phyloP scores from a whole-genome alignment of 2,797 vertebrate genomes.

The Pygocentrus nattereri region DNA sequence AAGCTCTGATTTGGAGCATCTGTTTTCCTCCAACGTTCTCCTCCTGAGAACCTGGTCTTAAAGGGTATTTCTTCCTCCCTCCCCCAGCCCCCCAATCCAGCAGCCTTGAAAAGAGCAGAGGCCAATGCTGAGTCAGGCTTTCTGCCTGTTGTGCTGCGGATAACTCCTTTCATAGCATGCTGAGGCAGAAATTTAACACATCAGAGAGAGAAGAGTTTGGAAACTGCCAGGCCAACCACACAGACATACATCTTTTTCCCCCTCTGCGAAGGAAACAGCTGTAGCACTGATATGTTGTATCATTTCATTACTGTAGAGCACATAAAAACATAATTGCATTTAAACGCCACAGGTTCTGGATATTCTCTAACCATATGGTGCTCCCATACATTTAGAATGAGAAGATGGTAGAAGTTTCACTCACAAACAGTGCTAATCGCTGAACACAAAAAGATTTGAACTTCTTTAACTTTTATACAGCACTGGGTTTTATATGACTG shows the following conservation, averaged over 20 bases:
- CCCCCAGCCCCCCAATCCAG: not conserved
- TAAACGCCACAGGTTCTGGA: constrained; percentile 21
- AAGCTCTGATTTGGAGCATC: not conserved
- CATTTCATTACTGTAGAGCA: constrained; percentile 4
- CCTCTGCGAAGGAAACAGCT: constrained; percentile 17
- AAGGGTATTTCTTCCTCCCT: not conserved
- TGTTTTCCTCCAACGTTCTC: not conserved
- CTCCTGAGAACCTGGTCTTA: not conserved
- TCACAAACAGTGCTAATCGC: not conserved
- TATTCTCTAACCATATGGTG: constrained; percentile 19
- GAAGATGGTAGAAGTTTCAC: not conserved
- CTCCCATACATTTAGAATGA: not conserved
- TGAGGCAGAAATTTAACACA: constrained; percentile 9
- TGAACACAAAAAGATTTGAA: not conserved
- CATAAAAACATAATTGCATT: constrained; percentile 24
- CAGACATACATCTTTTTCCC: not conserved
- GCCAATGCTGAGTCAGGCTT: not conserved
- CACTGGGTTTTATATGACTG: not conserved
- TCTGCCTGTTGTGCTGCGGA: not conserved
- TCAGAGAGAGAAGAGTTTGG: not conserved
- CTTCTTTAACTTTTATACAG: not conserved
- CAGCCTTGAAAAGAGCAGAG: constrained; percentile 2
- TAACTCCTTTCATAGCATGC: not conserved
- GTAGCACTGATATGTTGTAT: constrained; percentile 19
- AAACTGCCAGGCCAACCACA: not conserved